Conservation (phyloP, 1,140 invertebrate genomes). For the Saccostrea glomerata region DNA sequence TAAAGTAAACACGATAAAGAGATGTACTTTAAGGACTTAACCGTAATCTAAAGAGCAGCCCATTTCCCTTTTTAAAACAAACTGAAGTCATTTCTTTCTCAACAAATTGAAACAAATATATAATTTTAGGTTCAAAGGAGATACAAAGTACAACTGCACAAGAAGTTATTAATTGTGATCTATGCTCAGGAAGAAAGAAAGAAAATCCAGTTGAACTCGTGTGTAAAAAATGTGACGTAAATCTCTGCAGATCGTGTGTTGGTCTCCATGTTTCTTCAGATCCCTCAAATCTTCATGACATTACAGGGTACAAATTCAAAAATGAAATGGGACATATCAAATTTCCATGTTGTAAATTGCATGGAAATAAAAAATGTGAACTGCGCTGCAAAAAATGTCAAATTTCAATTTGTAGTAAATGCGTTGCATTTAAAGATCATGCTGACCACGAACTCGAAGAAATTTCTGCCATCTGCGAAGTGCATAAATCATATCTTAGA, state of each 20-base stretch:
- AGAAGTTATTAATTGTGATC: background rate
- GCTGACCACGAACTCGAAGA: background rate
- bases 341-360: background rate
- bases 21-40: too few relatives aligned
- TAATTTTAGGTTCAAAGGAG: too few relatives aligned
- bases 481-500: background rate
- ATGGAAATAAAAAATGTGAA: background rate
- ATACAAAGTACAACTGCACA: background rate
- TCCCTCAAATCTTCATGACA: background rate
- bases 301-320: background rate
- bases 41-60: too few relatives aligned
- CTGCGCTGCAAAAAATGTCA: background rate
- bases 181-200: background rate
- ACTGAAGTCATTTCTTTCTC: too few relatives aligned
- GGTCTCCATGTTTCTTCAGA: background rate
- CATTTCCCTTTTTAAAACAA: too few relatives aligned
- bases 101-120: too few relatives aligned
- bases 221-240: background rate
- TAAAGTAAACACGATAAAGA: too few relatives aligned
- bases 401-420: background rate
- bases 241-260: background rate
- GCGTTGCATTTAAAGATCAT: background rate
- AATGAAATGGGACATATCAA: background rate
- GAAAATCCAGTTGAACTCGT: background rate
- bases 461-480: background rate